Evolutionary conservation across 1,140 invertebrate species (phyloP), one percentile per base, ranked within the genome.

Genomic region (Ceratosolen solmsi): DNA sequence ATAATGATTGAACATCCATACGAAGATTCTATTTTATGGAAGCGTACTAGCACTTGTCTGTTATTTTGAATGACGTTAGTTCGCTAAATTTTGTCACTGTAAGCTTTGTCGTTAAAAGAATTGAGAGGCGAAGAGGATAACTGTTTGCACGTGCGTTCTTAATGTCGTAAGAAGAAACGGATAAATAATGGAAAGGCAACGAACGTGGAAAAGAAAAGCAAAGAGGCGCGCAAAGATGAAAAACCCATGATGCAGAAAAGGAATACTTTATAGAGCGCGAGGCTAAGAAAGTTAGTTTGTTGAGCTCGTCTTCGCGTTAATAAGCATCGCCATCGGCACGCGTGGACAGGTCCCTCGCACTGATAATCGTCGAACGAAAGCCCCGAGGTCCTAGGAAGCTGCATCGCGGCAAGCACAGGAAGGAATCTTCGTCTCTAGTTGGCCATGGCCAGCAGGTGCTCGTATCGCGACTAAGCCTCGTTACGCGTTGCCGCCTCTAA

Each of bases 401-500:
- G 22, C 11, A 70, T 79, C 76, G 33, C 27, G 65, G 76, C 70
- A 70, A 70, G 25, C 27, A 70, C 63, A 41, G 76, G 76, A 79
- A 79, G 76, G 36, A 25, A 20, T 30, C 63, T 36, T 17, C 33
- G 20, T 65, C 17, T 36, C 63, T 38, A 1, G 7, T 17, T 38
- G 3, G 1, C 30, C 9, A 20, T 20, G 2, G 74, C 56, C 17
- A 41, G 84, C 85, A 86, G 85, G 85, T 86, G 85, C 75, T 82
- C 76, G 79, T 86, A n/a, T n/a, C 84, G 85, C 78, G 71, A 86
- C 85, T 84, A 79, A 75, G 56, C 58, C 51, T 79, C 63, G 25
- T 46, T 76, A 77, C 63, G 46, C 46, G 38, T n/a, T 65, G 58
- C 58, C 25, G 63, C 84, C 85, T 89, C 89, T 90, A 88, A 89